Evolutionary conservation across 2,888 invertebrate species (phyloP), one percentile per base, ranked within the genome.

Genomic region (Ryuthela nishihirai): DNA sequence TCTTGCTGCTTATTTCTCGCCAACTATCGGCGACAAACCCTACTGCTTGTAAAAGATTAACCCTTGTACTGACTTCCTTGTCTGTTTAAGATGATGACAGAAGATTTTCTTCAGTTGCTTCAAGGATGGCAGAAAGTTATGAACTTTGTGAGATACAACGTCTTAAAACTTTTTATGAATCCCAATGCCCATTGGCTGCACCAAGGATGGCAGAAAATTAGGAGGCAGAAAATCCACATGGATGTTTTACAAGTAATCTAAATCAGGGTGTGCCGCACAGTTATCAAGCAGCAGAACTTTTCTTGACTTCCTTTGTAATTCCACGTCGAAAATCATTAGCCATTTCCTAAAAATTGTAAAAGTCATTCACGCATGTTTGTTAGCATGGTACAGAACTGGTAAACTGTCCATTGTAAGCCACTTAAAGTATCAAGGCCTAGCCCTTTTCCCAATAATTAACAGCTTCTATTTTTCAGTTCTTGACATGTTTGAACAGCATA

Each of bases 151-250:
- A n/a, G 12, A 18, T 12, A 20, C 39, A 39, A 39, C 20, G 39
- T 47, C 50, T 66, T 62, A 4, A 66, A 46, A 34, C 56, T 55
- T n/a, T 64, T 47, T 10, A 67, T 67, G 17, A 69, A 59, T 1
- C 67, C 67, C 39, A n/a, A 66, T 64, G 46, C 67, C 65, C 65
- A 67, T 66, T 3, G 69, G 69, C 36, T 69, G 69, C 0, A 54
- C 58, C 10, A 61, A 47, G 26, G 41, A 45, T 20, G 20, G 12
- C 10, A 67, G 68, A 47, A 6, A 64, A 64, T 3, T 64, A 53
- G 23, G 64, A 66, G 47, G 65, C 67, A 54, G 68, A 66, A 15
- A 39, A 20, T 12, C 15, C 18, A 17, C 15, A 4, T 12, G n/a
- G n/a, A n/a, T n/a, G n/a, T n/a, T n/a, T n/a, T n/a, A n/a, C n/a